A percentile compares a stretch with the other conserved stretches of the same genome.
Conservation (phyloP, 2,113 vertebrate genomes). For the Seriola quinqueradiata region DNA sequence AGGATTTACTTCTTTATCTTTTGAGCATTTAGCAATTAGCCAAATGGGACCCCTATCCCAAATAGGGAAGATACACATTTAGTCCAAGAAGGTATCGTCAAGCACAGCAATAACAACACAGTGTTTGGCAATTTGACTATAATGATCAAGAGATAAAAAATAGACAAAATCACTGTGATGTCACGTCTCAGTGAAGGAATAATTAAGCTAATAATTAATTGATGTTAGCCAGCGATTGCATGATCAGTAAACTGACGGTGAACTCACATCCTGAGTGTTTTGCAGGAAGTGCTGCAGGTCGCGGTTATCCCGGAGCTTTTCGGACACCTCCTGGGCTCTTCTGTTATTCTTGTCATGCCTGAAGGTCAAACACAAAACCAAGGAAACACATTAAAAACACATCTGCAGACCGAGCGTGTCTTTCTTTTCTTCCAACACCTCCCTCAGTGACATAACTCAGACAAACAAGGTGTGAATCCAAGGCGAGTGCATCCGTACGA, state of each 20-base stretch:
- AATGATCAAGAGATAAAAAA: slow-evolving; percentile 24
- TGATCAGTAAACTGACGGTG: slow-evolving; percentile 20
- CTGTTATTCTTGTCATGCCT: slow-evolving; percentile 85
- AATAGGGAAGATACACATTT: slow-evolving; percentile 14
- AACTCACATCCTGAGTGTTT: slow-evolving; percentile 93
- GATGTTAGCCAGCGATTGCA: not conserved
- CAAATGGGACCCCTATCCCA: slow-evolving; percentile 38
- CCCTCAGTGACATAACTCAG: slow-evolving; percentile 9
- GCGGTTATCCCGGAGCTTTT: slow-evolving; percentile 90
- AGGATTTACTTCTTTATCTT: slow-evolving; percentile 58
- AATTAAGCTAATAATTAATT: slow-evolving; percentile 24
- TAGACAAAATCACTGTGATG: slow-evolving; percentile 15
- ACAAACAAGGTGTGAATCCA: slow-evolving; percentile 21
- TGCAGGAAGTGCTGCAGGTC: slow-evolving; percentile 95
- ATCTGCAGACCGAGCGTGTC: not conserved
- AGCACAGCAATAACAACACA: slow-evolving; percentile 9
- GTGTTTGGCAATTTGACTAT: slow-evolving; percentile 16
- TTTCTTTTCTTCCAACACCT: not conserved
- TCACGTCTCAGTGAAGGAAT: slow-evolving; percentile 16
- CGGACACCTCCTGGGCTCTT: slow-evolving; percentile 86
- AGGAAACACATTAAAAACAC: slow-evolving; percentile 18
- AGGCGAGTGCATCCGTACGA: not conserved
- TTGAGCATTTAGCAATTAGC: slow-evolving; percentile 47
- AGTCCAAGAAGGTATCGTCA: not conserved
- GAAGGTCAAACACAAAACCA: slow-evolving; percentile 47